phyloP scores from a whole-genome alignment of 2,888 invertebrate species.

The Troides oblongomaculatus region DNA sequence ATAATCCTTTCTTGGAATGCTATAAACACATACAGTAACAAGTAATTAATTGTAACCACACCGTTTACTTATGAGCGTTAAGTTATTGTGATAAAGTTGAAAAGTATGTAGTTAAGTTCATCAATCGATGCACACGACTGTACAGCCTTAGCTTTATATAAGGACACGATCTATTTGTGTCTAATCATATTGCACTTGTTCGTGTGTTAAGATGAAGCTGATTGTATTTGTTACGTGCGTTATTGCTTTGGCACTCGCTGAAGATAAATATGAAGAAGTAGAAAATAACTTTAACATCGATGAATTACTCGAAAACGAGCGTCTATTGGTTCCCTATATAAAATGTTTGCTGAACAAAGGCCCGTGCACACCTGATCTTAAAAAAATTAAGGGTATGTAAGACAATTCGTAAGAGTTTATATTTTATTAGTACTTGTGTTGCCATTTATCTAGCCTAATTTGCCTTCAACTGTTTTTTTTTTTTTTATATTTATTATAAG shows the following conservation, averaged over 20 bases:
- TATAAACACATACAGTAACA: constrained; percentile 9
- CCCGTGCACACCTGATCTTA: constrained; percentile 85
- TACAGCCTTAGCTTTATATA: constrained; percentile 28
- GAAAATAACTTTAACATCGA: constrained; percentile 84
- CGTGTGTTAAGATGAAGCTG: constrained; percentile 48
- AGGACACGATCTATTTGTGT: constrained; percentile 30
- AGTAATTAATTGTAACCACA: background rate
- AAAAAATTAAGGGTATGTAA: constrained; percentile 83
- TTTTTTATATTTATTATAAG: too few relatives aligned
- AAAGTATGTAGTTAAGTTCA: background rate
- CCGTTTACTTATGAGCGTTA: background rate
- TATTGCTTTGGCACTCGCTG: constrained; percentile 46
- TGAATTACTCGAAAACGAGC: constrained; percentile 83
- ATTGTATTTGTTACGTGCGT: constrained; percentile 47
- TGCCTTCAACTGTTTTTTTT: too few relatives aligned
- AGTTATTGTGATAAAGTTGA: constrained; percentile 2
- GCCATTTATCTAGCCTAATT: too few relatives aligned
- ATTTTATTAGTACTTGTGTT: too few relatives aligned
- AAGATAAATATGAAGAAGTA: constrained; percentile 79
- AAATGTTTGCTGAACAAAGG: constrained; percentile 84
- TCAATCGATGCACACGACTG: constrained; percentile 3
- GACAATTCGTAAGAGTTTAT: too few relatives aligned
- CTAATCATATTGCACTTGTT: constrained; percentile 30
- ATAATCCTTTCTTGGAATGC: constrained; percentile 35
- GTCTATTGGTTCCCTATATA: constrained; percentile 83